These are phyloP conservation scores for Paraplagusia blochii DNA, from an alignment of 2,113 vertebrate species.

Conservation along the genomic window DNA sequence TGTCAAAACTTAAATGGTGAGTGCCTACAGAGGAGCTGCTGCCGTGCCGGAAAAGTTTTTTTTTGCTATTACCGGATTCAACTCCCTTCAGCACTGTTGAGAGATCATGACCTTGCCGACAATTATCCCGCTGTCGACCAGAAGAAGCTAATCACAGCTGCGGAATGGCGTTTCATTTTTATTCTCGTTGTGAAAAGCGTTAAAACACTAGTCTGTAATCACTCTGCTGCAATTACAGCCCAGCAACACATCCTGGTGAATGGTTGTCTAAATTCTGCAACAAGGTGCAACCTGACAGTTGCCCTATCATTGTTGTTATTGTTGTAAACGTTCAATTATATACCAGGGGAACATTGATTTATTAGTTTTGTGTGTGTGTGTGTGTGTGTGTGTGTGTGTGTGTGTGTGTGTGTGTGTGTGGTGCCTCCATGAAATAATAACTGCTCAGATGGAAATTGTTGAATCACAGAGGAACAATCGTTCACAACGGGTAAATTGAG, in stretches of 20 bases:
- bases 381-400: too few species aligned
- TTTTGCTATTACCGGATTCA: conserved; percentile 33
- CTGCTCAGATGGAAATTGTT: too few species aligned
- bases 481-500: too few species aligned
- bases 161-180: conserved; percentile 55
- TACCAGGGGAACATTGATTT: conserved; percentile 15
- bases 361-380: too few species aligned
- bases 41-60: too few species aligned
- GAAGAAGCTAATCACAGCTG: conserved; percentile 53
- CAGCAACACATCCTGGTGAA: conserved; percentile 41
- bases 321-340: conserved; percentile 49
- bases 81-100: conserved; percentile 27
- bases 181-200: conserved; percentile 48
- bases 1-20: conserved; percentile 23
- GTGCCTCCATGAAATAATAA: too few species aligned
- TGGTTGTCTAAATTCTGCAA: conserved; percentile 46
- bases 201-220: conserved; percentile 68
- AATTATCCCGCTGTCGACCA: conserved; percentile 57
- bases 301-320: conserved; percentile 42
- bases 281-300: conserved; percentile 62
- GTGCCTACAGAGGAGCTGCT: conserved; percentile 14
- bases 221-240: conserved; percentile 60
- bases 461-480: too few species aligned
- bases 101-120: conserved; percentile 51
- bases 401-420: too few species aligned